Base-by-base conservation (phyloP, 1,140 invertebrate species). In the Catajapyx aquilonaris region DNA sequence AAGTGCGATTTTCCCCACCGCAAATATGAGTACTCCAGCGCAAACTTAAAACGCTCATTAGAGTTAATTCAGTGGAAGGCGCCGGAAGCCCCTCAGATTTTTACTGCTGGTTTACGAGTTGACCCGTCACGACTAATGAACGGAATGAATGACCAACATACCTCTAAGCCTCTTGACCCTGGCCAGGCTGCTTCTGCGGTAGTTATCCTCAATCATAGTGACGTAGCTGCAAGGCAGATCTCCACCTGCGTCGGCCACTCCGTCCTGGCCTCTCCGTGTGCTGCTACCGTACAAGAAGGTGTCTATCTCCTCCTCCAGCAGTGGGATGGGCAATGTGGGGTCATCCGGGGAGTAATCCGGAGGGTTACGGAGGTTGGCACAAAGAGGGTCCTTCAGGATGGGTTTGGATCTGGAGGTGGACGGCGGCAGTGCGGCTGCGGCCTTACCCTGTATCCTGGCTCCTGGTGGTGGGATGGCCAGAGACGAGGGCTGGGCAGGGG, bases 271-370 rank as follows among this genome's bases (percentile, higher is more conserved):
- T 9, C 13, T 13, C 23, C 23, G 7, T 13, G 7, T 7, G 13
- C 7, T 9, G 7, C 23, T 13, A 28, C 54, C 55, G 40, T 54
- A 53, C 11, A 56, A 37, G 10, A 56, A 42, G 2, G 46, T 46
- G 41, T 57, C 55, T 15, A 57, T 55, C 35, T 56, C 54, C 39
- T 49, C 51, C 37, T 57, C 54, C 15, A 53, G 32, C 15, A 49
- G 31, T n/a, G 46, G 18, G n/a, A 46, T 41, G 23, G 42, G 40
- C 17, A 39, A 40, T 17, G 30, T 7, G 19, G 15, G 17, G 16
- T 39, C 38, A 15, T 20, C 32, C 7, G 31, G 21, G 17, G 15
- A 17, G 18, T 16, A 35, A 31, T 15, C 30, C n/a, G n/a, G 34
- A 34, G 34, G 36, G 11, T 30, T 31, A 10, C 9, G 16, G 41